These are phyloP conservation scores for Drosophila suboccidentalis DNA, from an alignment of 2,888 invertebrate genomes.

Conservation along the genomic window DNA sequence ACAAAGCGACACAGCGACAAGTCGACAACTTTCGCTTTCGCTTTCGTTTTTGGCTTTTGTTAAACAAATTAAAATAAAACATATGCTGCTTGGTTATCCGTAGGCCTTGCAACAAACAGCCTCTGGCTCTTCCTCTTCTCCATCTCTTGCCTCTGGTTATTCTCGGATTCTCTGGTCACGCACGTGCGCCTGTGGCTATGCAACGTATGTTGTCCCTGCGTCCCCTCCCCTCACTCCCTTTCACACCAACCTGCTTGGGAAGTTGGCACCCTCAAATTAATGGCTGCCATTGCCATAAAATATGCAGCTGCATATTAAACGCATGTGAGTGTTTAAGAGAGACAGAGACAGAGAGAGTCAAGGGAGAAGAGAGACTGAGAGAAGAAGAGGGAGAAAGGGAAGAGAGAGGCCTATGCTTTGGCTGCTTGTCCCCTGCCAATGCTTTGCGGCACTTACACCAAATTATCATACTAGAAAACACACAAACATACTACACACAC, in stretches of 20 bases:
- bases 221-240: not conserved
- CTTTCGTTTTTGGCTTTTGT: conserved; percentile 57
- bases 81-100: conserved; percentile 16
- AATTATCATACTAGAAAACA: conserved; percentile 65
- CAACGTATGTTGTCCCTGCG: conserved; percentile 51
- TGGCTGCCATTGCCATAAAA: conserved; percentile 75
- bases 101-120: conserved; percentile 20
- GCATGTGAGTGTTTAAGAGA: conserved; percentile 31
- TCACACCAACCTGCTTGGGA: conserved; percentile 1
- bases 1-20: not conserved
- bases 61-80: conserved; percentile 80
- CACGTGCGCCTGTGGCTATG: conserved; percentile 81
- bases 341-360: conserved; percentile 4
- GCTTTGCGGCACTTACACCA: conserved; percentile 78
- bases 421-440: conserved; percentile 45
- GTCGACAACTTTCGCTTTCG: conserved; percentile 51
- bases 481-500: conserved; percentile 24
- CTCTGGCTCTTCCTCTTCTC: no score
- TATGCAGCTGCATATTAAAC: conserved; percentile 81
- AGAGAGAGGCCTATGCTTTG: conserved; percentile 1
- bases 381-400: conserved; percentile 9
- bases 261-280: conserved; percentile 69
- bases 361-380: conserved; percentile 7
- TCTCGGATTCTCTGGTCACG: conserved; percentile 60
- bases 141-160: not conserved